Base-by-base conservation (phyloP, 2,888 invertebrate species). In the Sinopyrophorus schimmeli region DNA sequence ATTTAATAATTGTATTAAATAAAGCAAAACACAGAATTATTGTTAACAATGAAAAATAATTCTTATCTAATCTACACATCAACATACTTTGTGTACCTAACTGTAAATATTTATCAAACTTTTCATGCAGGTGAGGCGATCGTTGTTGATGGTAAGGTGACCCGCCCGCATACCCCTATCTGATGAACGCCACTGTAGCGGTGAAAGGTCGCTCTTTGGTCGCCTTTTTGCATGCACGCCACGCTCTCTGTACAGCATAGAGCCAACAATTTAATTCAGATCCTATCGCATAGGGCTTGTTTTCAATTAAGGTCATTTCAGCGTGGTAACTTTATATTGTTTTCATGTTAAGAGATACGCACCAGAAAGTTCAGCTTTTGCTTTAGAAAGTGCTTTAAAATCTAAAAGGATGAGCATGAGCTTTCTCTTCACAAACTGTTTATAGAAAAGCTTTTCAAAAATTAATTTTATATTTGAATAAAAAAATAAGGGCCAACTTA, bases 251-350 rank as follows among this genome's bases (percentile, higher is more conserved):
- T 58, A 58, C 56, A 50, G n/a, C n/a, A 55, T 57, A 56, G 50
- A 59, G 50, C 59, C 58, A 53, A 55, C 61, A 58, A 61, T 60
- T 63, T 63, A 63, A 63, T 63, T 62, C 61, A 57, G 62, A 63
- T 63, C 62, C 54, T 62, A 63, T 63, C 63, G 57, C 54, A 41
- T 43, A 55, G 57, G 60, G 66, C 63, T 66, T 65, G 65, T 67
- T 67, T 68, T 68, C 67, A 67, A 68, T 68, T 68, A 67, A 66
- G 59, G 64, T 66, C 48, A 52, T 55, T 57, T 54, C 51, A 47
- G 47, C 35, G 40, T 42, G 44, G 35, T 40, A 51, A 48, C 53
- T 47, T 53, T 53, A 48, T 48, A 47, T 47, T 53, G 47, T 53
- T 53, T 47, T 43, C 43, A 21, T 30, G 26, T 14, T 9, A 15